Percentiles rank a stretch among this genome's conserved stretches.
Conservation (phyloP, 2,113 vertebrate genomes). For the Hypomesus transpacificus region DNA sequence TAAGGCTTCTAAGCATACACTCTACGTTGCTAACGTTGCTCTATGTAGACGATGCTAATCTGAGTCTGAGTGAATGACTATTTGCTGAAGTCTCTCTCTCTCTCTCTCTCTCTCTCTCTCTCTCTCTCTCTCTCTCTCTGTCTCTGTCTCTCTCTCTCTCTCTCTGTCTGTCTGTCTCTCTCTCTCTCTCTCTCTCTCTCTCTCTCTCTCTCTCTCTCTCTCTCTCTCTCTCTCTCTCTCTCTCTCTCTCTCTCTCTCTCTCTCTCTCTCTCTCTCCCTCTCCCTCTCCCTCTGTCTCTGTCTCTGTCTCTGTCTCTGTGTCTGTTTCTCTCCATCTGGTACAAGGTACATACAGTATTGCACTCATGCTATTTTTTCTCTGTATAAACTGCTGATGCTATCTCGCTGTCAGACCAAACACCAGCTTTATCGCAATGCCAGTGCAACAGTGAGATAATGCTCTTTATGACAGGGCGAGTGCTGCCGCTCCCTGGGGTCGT, state of each 20-base stretch:
- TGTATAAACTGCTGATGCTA: slow-evolving; percentile 15
- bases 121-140: no score
- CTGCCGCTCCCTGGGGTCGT: slow-evolving; percentile 2
- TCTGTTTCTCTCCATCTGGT: background rate
- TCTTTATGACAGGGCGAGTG: background rate
- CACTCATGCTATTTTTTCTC: background rate
- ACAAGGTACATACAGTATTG: slow-evolving; percentile 7
- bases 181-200: no score
- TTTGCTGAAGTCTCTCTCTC: background rate
- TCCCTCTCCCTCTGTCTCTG: no score
- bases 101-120: no score
- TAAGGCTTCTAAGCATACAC: no score
- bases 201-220: background rate
- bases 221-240: background rate
- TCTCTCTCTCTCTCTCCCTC: background rate
- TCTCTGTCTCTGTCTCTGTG: no score
- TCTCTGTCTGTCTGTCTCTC: no score
- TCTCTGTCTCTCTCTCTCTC: no score
- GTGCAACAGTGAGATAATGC: slow-evolving; percentile 25
- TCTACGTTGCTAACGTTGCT: no score
- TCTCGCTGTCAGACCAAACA: slow-evolving; percentile 15
- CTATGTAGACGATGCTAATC: background rate
- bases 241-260: no score
- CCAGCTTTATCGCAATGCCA: slow-evolving; percentile 25
- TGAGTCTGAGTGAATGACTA: background rate